Evolutionary conservation across 1,140 invertebrate genomes (phyloP), one percentile per base, ranked within the genome.

Genomic region (Eciton burchellii): DNA sequence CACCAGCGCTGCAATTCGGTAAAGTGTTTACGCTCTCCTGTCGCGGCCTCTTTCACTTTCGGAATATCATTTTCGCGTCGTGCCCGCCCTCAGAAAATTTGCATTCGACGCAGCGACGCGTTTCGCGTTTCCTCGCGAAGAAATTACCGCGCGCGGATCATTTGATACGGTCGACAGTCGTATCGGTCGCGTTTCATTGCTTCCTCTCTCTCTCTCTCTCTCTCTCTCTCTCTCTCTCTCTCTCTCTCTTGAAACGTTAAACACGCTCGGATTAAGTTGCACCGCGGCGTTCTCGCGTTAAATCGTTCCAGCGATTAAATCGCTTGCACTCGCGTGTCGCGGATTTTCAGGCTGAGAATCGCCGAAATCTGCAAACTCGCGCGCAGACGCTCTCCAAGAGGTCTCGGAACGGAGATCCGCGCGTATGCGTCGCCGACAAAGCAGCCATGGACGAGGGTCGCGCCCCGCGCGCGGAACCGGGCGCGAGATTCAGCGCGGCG

Each of bases 11-110:
- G 47, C 84, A 68, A 79, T 81, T 63, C 76, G 43, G 77, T 60
- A 81, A 72, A 73, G 77, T 81, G 59, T 73, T 71, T 81, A 71
- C 41, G 54, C 68, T 57, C 60, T 76, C 71, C 62, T 41, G 14
- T n/a, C 62, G 19, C 9, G n/a, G 70, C 52, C 82, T 87, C 65
- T 70, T 57, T 82, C 45, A 71, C 84, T 73, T 86, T 79, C 72
- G 47, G 66, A 83, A 83, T 87, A 86, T 86, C 72, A 86, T 83
- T 86, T 85, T 71, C 72, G 74, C 76, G 83, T 35, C 35, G n/a
- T 84, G 43, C 43, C 60, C 60, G 60, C 12, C n/a, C 47, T 85
- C 59, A 65, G 70, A 70, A 81, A 73, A 85, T 85, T 84, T 45
- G 41, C 74, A 65, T 45, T 43, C 26, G 47, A 35, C 26, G 45